Evolutionary conservation across 2,797 vertebrate genomes (phyloP).

Genomic region (Taeniopygia guttata): DNA sequence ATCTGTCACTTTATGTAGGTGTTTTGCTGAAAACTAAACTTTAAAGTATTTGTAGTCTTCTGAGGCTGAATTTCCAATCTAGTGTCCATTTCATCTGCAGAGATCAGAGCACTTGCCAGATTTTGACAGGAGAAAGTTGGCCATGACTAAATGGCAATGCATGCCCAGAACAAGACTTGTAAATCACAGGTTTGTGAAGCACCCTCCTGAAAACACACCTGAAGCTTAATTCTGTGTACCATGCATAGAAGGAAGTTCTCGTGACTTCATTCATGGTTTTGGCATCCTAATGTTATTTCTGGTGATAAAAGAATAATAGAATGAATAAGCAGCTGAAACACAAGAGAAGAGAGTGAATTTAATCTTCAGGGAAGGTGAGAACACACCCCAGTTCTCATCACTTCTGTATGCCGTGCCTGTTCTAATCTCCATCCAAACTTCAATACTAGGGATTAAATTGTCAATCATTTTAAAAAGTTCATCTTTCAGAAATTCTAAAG

Average conservation of each 20-base stretch:
- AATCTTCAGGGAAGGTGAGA: neutral
- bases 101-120: neutral
- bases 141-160: neutral
- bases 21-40: neutral
- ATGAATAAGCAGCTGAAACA: constrained; percentile 8
- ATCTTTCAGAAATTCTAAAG: neutral
- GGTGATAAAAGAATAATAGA: constrained; percentile 27
- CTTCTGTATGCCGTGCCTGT: neutral
- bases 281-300: constrained; percentile 6
- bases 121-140: neutral
- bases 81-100: neutral
- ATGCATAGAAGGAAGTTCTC: constrained; percentile 6
- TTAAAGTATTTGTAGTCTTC: neutral
- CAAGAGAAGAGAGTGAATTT: neutral
- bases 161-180: neutral
- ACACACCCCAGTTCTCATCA: neutral
- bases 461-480: neutral
- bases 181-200: neutral
- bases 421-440: neutral
- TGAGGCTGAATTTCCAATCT: neutral
- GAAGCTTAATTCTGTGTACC: neutral
- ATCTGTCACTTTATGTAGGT: neutral
- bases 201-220: neutral
- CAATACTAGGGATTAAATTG: neutral
- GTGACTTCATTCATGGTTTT: constrained; percentile 26